Conservation (phyloP, 1,140 invertebrate species). For the Penaeus vannamei region DNA sequence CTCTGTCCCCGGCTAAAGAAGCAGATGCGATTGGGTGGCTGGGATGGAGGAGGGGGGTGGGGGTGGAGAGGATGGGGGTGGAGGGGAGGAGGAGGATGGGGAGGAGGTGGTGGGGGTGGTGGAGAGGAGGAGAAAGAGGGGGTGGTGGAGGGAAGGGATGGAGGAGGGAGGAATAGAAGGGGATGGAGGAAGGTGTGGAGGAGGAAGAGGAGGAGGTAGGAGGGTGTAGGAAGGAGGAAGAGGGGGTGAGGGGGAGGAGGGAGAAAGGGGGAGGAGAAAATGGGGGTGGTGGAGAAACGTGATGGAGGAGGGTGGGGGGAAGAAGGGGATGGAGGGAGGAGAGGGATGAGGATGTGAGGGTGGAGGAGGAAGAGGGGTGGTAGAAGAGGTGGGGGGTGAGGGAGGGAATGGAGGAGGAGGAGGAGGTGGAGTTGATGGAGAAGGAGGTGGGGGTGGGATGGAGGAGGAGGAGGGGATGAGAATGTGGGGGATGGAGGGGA, state of each 20-base stretch:
- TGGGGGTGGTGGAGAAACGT: background rate
- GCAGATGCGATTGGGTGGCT: conserved; percentile 53
- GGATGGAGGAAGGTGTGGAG: background rate
- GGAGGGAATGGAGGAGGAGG: too few species aligned
- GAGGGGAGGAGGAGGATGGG: background rate
- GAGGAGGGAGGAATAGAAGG: background rate
- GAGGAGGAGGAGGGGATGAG: background rate
- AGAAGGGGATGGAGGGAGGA: background rate
- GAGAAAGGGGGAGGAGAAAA: background rate
- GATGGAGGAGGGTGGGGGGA: background rate
- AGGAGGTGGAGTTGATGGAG: background rate
- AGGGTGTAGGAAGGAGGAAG: background rate
- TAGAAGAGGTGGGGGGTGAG: background rate
- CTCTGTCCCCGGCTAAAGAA: conserved; percentile 46
- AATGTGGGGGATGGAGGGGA: background rate
- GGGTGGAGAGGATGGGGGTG: background rate
- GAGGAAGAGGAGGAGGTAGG: too few species aligned
- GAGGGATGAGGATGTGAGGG: background rate
- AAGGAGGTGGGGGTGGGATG: background rate
- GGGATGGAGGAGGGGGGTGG: background rate
- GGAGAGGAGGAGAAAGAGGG: background rate
- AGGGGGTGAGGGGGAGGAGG: background rate
- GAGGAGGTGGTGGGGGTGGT: background rate
- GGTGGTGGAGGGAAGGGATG: background rate
- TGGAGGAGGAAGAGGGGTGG: background rate